Evolutionary conservation across 2,888 invertebrate species (phyloP), one percentile per base, ranked within the genome.

Genomic region (Aphodius sticticus): DNA sequence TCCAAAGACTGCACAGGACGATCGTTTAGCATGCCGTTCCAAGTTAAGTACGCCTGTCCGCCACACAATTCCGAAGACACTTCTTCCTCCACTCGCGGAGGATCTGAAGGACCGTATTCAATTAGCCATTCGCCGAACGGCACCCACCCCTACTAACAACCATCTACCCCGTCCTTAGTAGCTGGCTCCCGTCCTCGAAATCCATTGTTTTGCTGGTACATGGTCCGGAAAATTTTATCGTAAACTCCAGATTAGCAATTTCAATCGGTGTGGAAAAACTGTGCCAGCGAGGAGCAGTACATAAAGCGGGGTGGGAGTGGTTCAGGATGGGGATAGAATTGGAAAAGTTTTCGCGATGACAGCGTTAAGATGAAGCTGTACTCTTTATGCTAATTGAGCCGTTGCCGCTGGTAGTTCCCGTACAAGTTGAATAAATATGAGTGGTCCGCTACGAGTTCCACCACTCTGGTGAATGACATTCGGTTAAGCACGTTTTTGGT

Each of bases 11-110:
- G 53, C 53, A 53, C 53, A 53, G 53, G 53, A 53, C 53, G 53
- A 53, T 53, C 53, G 53, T 53, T 53, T 53, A 53, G 53, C 53
- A 53, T 53, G 53, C 53, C 53, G 53, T 53, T 53, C 53, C 53
- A 53, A 53, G 53, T 53, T 53, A 53, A 53, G 53, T 53, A 53
- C 53, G 53, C 53, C 53, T 53, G 53, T 53, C 53, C 53, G 53
- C 53, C 53, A 53, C 53, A 53, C 53, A 53, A 53, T 53, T 53
- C 53, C 53, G 53, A 53, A 53, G 53, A 53, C 53, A 53, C 53
- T 53, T 53, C 53, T 53, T 53, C 53, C 53, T 53, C 53, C 6
- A 12, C 53, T 53, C 53, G 53, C 53, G 7, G 53, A 53, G 53
- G 53, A 53, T 9, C 53, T 53, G 53, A 53, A 53, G 53, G 53